A percentile compares a stretch with the other conserved stretches of the same genome.
Evolutionary conservation across 2,113 vertebrate species (phyloP).

Genomic region (Seriola quinqueradiata): DNA sequence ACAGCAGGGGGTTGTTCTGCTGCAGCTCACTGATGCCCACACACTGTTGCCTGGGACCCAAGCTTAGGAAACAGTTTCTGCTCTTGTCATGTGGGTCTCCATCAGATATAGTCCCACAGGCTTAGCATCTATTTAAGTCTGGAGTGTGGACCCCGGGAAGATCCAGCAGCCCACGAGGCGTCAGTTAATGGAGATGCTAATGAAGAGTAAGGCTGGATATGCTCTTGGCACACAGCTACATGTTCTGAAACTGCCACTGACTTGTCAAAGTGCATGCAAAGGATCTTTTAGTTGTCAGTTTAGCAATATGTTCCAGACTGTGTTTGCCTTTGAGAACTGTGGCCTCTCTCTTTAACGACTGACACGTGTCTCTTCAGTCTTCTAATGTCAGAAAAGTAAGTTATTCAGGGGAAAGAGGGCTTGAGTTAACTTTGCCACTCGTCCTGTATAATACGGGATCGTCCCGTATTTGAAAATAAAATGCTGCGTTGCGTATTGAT

Average conservation of each 20-base stretch:
- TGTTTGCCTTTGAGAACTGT: background rate
- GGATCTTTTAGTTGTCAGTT: slow-evolving; percentile 24
- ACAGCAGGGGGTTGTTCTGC: background rate
- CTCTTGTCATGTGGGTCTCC: background rate
- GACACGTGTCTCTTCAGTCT: background rate
- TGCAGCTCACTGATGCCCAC: background rate
- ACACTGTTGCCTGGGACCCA: background rate
- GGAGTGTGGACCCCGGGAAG: background rate
- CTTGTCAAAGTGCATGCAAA: background rate
- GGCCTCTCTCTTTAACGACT: background rate
- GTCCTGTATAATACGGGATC: too few species aligned
- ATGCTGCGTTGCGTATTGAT: too few species aligned
- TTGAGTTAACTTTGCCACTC: too few species aligned
- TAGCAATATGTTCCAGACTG: background rate
- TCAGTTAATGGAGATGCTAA: slow-evolving; percentile 40
- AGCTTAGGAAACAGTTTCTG: background rate
- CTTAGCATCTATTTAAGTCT: slow-evolving; percentile 39
- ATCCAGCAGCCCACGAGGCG: slow-evolving; percentile 19
- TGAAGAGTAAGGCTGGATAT: slow-evolving; percentile 7
- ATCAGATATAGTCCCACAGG: slow-evolving; percentile 19
- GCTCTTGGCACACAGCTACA: slow-evolving; percentile 12
- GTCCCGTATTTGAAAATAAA: too few species aligned
- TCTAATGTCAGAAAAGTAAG: background rate
- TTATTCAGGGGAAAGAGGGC: too few species aligned
- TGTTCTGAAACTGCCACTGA: slow-evolving; percentile 15